A percentile compares a stretch with the other conserved stretches of the same genome.
phyloP scores from a whole-genome alignment of 2,888 invertebrate genomes.

The Meteorus colon region DNA sequence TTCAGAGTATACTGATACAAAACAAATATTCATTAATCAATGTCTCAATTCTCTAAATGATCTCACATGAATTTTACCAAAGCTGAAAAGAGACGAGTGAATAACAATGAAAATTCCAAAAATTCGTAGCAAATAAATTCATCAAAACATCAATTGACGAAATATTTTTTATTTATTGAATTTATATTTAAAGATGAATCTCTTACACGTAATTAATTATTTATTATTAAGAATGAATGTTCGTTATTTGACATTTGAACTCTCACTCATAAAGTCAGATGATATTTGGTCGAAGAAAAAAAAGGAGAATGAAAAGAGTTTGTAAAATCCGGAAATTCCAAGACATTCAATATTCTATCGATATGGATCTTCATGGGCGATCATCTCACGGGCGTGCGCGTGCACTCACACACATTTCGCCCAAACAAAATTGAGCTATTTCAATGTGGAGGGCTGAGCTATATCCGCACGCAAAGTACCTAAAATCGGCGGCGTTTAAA shows the following conservation, averaged over 20 bases:
- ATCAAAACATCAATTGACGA: no score
- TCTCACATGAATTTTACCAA: no score
- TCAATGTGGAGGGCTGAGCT: conserved; percentile 44
- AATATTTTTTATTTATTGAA: no score
- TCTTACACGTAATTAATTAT: no score
- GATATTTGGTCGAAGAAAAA: not conserved
- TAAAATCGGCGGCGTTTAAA: conserved; percentile 28
- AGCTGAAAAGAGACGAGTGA: no score
- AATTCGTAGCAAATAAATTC: no score
- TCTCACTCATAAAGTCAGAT: not conserved
- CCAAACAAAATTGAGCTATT: conserved; percentile 54
- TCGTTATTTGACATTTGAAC: not conserved
- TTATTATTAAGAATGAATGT: not conserved
- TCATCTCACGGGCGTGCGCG: conserved; percentile 21
- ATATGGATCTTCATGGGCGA: conserved; percentile 26
- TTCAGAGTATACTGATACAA: no score
- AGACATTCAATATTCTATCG: conserved; percentile 9
- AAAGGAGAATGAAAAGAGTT: not conserved
- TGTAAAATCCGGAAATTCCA: conserved; percentile 23
- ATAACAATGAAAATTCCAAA: no score
- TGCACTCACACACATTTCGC: conserved; percentile 28
- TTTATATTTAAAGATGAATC: no score
- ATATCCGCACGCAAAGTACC: conserved; percentile 23
- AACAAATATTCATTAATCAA: no score
- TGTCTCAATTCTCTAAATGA: no score